phyloP scores from a whole-genome alignment of 2,113 vertebrate species.

The Bubo bubo region DNA sequence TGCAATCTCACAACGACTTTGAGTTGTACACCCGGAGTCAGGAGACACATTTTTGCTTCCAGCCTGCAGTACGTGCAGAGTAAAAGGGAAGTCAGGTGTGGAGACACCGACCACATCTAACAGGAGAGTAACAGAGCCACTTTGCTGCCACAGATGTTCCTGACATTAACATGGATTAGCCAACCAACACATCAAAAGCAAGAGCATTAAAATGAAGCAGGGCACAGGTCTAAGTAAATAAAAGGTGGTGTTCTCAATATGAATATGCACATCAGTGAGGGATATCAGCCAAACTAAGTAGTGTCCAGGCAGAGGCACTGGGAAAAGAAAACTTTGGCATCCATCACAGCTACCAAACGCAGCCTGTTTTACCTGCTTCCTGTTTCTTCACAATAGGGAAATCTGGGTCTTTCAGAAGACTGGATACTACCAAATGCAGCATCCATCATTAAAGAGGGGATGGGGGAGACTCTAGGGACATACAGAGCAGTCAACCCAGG shows the following conservation, averaged over 20 bases:
- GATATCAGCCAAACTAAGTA: not conserved
- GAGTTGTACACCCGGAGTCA: not conserved
- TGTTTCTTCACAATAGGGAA: not conserved
- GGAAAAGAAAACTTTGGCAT: not conserved
- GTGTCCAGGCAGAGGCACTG: not conserved
- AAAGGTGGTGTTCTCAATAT: not conserved
- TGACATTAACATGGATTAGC: not conserved
- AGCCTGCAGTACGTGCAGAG: not conserved
- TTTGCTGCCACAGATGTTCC: not conserved
- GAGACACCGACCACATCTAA: slow-evolving; percentile 1
- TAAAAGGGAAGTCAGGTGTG: not conserved
- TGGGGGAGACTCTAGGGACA: no score
- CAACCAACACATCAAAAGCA: not conserved
- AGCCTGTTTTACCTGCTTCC: not conserved
- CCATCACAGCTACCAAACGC: not conserved
- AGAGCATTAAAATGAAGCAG: not conserved
- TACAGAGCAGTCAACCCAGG: not conserved
- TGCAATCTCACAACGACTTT: not conserved
- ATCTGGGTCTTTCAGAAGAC: not conserved
- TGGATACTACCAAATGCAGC: not conserved
- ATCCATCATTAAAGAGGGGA: not conserved
- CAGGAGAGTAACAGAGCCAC: not conserved
- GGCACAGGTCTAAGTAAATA: not conserved
- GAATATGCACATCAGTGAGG: not conserved
- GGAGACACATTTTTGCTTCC: not conserved